Percentiles rank a stretch among this genome's conserved stretches.
phyloP scores from a whole-genome alignment of 2,888 invertebrate genomes.

The Norana najaformis region DNA sequence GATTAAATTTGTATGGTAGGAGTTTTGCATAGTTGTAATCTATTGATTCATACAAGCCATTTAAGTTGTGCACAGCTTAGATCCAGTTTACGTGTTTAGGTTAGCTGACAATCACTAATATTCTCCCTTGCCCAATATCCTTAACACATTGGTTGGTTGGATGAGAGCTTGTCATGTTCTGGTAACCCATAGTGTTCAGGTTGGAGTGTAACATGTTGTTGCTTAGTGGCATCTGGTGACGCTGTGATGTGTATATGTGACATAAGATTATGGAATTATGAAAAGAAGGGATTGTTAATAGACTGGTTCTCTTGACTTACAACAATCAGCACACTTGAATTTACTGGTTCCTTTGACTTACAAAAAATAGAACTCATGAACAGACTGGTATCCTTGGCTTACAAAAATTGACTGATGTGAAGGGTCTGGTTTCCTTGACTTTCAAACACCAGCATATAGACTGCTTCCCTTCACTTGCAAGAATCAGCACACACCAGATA shows the following conservation, averaged over 20 bases:
- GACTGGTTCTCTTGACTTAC: not conserved
- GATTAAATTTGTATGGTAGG: not conserved
- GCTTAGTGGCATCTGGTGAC: not conserved
- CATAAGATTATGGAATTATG: not conserved
- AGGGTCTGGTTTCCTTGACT: not conserved
- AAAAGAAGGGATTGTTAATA: not conserved
- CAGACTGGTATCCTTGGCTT: not conserved
- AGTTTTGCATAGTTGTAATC: not conserved
- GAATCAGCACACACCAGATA: too few species aligned
- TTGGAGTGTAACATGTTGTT: not conserved
- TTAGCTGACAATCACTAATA: not conserved
- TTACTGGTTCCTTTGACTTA: not conserved
- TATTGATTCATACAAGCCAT: not conserved
- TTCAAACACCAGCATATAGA: too few species aligned
- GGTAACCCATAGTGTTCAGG: not conserved
- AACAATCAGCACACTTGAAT: not conserved
- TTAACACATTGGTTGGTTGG: not conserved
- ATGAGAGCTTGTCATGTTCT: not conserved
- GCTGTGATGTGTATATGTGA: not conserved
- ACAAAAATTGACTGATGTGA: not conserved
- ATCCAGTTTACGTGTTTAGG: not conserved
- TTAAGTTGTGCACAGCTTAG: not conserved
- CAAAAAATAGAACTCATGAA: not conserved
- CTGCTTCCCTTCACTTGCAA: too few species aligned
- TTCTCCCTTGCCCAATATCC: not conserved